Conservation (phyloP, 2,113 vertebrate species). For the Syngnathus typhle region DNA sequence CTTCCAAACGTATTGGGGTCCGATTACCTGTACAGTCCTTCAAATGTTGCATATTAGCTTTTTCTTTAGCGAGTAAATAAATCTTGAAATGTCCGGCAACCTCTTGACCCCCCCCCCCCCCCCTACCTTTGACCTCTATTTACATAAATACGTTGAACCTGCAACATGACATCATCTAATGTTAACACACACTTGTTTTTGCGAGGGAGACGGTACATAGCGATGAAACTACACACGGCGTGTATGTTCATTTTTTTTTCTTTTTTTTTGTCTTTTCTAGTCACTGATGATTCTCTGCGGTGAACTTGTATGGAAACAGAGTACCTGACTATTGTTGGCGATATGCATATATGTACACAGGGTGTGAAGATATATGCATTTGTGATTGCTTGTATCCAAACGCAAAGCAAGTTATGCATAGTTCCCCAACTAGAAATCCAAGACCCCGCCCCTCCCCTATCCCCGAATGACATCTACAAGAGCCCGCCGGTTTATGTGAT, state of each 20-base stretch:
- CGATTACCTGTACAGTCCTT: conserved; percentile 93
- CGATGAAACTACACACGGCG: conserved; percentile 88
- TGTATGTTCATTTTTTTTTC: conserved; percentile 69
- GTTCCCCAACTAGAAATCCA: conserved; percentile 68
- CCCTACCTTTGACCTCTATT: conserved; percentile 74
- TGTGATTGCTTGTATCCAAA: conserved; percentile 74
- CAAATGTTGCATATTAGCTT: conserved; percentile 97
- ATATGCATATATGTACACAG: conserved; percentile 71
- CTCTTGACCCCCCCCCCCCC: conserved; percentile 70
- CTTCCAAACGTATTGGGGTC: conserved; percentile 69
- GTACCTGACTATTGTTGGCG: conserved; percentile 93
- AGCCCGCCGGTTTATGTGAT: conserved; percentile 69
- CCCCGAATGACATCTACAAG: conserved; percentile 41
- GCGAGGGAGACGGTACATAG: conserved; percentile 90
- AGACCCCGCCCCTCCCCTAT: conserved; percentile 40
- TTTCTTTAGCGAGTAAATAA: conserved; percentile 86
- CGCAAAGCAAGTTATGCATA: conserved; percentile 92
- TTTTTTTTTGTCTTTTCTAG: conserved; percentile 55
- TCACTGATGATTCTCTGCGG: conserved; percentile 83
- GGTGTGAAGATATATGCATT: conserved; percentile 71
- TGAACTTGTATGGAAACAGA: conserved; percentile 92
- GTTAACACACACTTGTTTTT: conserved; percentile 92
- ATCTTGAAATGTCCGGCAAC: conserved; percentile 85
- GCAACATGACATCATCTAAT: conserved; percentile 99
- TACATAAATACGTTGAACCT: conserved; percentile 99